Base-by-base conservation (phyloP, 2,888 invertebrate species). In the Orchesella flavescens region DNA sequence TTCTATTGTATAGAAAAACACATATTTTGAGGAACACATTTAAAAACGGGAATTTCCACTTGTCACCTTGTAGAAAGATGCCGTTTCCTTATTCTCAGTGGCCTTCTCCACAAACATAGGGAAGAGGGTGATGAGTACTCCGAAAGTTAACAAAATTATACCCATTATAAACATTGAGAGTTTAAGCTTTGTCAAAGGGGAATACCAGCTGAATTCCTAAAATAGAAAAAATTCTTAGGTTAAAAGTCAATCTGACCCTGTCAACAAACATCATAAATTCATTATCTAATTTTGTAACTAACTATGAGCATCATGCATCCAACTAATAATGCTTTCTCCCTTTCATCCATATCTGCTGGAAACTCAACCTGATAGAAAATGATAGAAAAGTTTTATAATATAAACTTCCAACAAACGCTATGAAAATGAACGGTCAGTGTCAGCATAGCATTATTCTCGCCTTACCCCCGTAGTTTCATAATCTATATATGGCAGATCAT, bases 401-500 rank as follows among this genome's bases (percentile, higher is more conserved):
- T n/a, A n/a, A n/a, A n/a, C n/a, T n/a, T n/a, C n/a, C n/a, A n/a
- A n/a, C n/a, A n/a, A n/a, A n/a, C n/a, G n/a, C n/a, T n/a, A n/a
- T n/a, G n/a, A n/a, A n/a, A n/a, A 34, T 34, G 34, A 34, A 4
- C 7, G 2, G 1, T 24, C n/a, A 17, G 43, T 1, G 65, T 9
- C 13, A 65, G 17, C 12, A 23, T 17, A 10, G 34, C 13, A 5
- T 17, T n/a, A 55, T n/a, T 13, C 5, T n/a, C 17, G 7, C 46
- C 53, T 74, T 15, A 74, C 74, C 23, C 74, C 79, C 4, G 73
- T 53, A 43, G 79, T 80, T 65, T 80, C 79, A 57, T 73, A 80
- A 21, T 80, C 73, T n/a, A 80, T 66, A 15, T 43, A 73, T 0
- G 65, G 34, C 23, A 73, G 23, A 7, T 80, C 73, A 23, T 63